Evolutionary conservation across 2,888 invertebrate genomes (phyloP), one percentile per base, ranked within the genome.

Genomic region (Drosophila prolongata): DNA sequence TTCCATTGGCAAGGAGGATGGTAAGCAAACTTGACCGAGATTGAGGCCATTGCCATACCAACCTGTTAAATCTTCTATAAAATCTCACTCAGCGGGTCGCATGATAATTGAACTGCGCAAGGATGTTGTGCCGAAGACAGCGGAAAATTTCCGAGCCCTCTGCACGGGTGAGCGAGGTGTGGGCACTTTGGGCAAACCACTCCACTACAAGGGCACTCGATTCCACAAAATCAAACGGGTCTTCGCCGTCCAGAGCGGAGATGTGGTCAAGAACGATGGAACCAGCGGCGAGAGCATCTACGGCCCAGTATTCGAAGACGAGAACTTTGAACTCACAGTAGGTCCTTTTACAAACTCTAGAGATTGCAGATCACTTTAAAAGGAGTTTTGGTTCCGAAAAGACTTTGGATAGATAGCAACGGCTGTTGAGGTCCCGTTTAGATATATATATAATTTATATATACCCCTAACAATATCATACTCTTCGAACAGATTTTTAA

Each of bases 281-380:
- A 95, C 96, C 2, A 95, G 97, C 42, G 98, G 99, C 0, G 98
- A 98, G 91, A 98, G 98, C 87, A 98, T 99, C 80, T 99, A 98
- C 91, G 99, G 98, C 9, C 94, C 94, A 13, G 93, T 94, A 54
- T 99, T 99, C 92, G 95, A 96, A 79, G 98, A 98, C 94, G 99
- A 99, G 93, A 96, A 96, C 91, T 97, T 98, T 89, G 92, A 91
- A 60, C 90, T 96, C 73, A 93, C 91, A 90, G 95, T 95, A 91
- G 89, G 90, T 86, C 1, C 1, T 24, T 3, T 24, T 3, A 3
- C 16, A 16, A 16, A n/a, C n/a, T n/a, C n/a, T 16, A 1, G 16
- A 16, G 8, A 24, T 24, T 24, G 2, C 9, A 8, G 30, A 30
- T 6, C 8, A 2, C 6, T 30, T 30, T 8, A 6, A 30, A 30